These are phyloP conservation scores for Berghia stephanieae DNA, from an alignment of 1,140 invertebrate species.

Conservation along the genomic window DNA sequence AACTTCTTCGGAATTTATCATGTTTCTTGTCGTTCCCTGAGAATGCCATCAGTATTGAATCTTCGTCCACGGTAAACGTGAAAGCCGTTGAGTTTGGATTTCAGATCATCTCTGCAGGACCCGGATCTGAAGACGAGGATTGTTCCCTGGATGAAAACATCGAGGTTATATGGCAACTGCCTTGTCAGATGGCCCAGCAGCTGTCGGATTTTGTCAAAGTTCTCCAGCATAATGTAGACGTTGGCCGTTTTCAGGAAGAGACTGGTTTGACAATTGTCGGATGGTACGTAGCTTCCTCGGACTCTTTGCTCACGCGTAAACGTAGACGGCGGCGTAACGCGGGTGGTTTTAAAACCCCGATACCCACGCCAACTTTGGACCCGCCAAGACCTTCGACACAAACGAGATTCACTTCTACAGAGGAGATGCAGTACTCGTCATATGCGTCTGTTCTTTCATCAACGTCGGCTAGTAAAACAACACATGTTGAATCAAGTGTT, in stretches of 20 bases:
- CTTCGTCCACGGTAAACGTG: constrained; percentile 8
- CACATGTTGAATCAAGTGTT: not conserved
- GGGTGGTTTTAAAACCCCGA: constrained; percentile 3
- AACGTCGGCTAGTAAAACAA: not conserved
- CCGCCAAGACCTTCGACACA: constrained; percentile 25
- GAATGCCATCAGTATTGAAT: not conserved
- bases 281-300: constrained; percentile 39
- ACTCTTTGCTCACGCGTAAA: constrained; percentile 16
- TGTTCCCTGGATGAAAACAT: constrained; percentile 26
- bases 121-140: constrained; percentile 26
- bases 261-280: constrained; percentile 34
- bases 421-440: too few relatives aligned
- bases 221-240: constrained; percentile 40
- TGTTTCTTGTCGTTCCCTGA: constrained; percentile 28
- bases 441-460: not conserved
- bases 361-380: constrained; percentile 26
- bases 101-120: constrained; percentile 40
- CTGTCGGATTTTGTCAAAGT: constrained; percentile 33
- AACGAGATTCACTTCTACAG: too few relatives aligned
- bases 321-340: constrained; percentile 16
- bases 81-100: constrained; percentile 27
- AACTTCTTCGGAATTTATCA: constrained; percentile 11
- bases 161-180: constrained; percentile 37
- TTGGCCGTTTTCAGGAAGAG: constrained; percentile 34
- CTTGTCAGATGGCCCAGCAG: constrained; percentile 34